Evolutionary conservation across 92 coral and sea anemone species (phyloP).

Genomic region (Anthopleura xanthogrammica): DNA sequence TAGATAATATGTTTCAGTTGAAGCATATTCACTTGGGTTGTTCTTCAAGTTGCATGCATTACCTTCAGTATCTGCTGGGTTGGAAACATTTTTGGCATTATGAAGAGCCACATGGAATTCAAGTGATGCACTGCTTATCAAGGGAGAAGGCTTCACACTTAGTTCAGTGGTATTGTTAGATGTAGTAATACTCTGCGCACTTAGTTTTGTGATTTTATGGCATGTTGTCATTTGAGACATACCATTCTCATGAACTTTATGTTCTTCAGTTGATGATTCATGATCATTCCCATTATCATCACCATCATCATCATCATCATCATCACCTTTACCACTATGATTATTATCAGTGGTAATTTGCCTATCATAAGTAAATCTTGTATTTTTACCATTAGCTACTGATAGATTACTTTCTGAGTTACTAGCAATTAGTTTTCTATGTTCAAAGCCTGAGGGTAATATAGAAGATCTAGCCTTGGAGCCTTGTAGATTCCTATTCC

Average conservation of each 20-base stretch:
- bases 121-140: constrained; percentile 1
- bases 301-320: no score
- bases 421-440: not conserved
- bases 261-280: not conserved
- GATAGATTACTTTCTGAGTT: constrained; percentile 5
- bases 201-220: not conserved
- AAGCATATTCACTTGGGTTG: not conserved
- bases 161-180: not conserved
- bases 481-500: not conserved
- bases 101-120: constrained; percentile 12
- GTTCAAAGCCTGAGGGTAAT: not conserved
- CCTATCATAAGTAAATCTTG: not conserved
- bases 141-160: not conserved
- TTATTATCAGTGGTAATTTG: not conserved
- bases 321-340: not conserved
- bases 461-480: not conserved
- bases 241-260: not conserved
- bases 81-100: not conserved
- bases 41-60: constrained; percentile 10
- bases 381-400: not conserved
- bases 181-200: not conserved
- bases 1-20: not conserved
- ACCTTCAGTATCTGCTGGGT: not conserved
- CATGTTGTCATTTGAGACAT: not conserved
- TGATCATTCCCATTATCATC: no score